Percentiles rank a stretch among this genome's conserved stretches.
phyloP scores from a whole-genome alignment of 2,888 invertebrate species.

The Pseudococcus longispinus region DNA sequence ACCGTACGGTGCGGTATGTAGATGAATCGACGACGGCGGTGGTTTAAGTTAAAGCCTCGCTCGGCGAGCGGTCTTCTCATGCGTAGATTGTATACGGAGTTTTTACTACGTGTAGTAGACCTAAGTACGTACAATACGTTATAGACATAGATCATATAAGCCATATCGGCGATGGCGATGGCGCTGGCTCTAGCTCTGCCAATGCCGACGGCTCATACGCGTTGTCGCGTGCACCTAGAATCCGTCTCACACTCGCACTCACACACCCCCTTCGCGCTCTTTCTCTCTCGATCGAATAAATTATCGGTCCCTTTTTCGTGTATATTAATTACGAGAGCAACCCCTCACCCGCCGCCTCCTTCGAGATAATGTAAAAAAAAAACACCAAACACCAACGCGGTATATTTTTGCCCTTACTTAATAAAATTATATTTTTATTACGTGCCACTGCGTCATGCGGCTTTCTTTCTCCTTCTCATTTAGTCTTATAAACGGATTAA shows the following conservation, averaged over 20 bases:
- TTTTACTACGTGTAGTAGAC: not conserved
- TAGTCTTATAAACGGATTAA: slow-evolving; percentile 49
- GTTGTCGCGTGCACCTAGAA: slow-evolving; percentile 35
- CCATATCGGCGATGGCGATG: not conserved
- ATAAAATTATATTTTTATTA: slow-evolving; percentile 52
- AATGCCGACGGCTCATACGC: not conserved
- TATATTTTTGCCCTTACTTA: slow-evolving; percentile 40
- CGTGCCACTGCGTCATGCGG: not conserved
- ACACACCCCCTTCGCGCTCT: not conserved
- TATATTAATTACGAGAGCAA: slow-evolving; percentile 43
- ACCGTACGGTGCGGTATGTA: not conserved
- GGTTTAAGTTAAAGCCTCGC: not conserved
- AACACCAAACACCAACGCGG: not conserved
- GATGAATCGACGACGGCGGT: not conserved
- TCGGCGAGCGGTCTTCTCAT: not conserved
- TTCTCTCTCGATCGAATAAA: slow-evolving; percentile 39
- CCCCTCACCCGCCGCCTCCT: not conserved
- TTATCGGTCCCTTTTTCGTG: slow-evolving; percentile 46
- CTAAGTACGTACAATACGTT: not conserved
- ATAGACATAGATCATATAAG: not conserved
- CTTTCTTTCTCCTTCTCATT: slow-evolving; percentile 18
- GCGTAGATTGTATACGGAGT: not conserved
- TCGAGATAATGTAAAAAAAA: not conserved
- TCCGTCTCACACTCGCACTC: not conserved
- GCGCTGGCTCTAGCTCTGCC: not conserved